phyloP scores from a whole-genome alignment of 2,113 vertebrate genomes.

The Oophaga pumilio region DNA sequence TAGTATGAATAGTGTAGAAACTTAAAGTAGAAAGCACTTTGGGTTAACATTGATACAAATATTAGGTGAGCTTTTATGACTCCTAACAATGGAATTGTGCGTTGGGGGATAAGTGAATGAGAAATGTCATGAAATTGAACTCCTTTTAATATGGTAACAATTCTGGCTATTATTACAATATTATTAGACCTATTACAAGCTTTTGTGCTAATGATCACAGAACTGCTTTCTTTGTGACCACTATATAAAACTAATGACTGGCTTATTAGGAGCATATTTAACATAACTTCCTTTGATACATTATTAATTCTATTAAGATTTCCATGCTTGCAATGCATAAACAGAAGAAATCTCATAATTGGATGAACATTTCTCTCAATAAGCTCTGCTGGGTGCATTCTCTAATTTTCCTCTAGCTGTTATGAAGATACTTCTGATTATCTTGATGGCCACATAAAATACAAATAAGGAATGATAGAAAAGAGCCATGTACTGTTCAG shows the following conservation, averaged over 20 bases:
- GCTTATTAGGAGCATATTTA: neutral
- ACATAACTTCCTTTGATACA: neutral
- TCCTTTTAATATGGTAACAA: neutral
- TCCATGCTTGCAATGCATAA: neutral
- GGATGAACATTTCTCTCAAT: slow-evolving; percentile 14
- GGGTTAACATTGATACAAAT: no score
- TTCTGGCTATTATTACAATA: neutral
- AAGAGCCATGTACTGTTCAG: slow-evolving; percentile 7
- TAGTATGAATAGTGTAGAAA: no score
- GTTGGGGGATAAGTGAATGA: no score
- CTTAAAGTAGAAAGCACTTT: no score
- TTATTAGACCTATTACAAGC: neutral
- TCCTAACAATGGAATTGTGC: no score
- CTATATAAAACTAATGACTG: neutral
- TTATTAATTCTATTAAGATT: neutral
- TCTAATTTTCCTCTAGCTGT: slow-evolving; percentile 17
- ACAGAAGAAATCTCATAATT: slow-evolving; percentile 12
- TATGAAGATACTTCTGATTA: slow-evolving; percentile 33
- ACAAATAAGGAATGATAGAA: slow-evolving; percentile 29
- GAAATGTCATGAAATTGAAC: no score
- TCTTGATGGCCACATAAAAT: slow-evolving; percentile 43
- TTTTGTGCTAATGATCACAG: neutral
- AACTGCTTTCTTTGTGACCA: neutral
- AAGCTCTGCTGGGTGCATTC: neutral
- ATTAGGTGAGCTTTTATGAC: no score